Evolutionary conservation across 2,888 invertebrate species (phyloP).

Genomic region (Calliopum simillimum): DNA sequence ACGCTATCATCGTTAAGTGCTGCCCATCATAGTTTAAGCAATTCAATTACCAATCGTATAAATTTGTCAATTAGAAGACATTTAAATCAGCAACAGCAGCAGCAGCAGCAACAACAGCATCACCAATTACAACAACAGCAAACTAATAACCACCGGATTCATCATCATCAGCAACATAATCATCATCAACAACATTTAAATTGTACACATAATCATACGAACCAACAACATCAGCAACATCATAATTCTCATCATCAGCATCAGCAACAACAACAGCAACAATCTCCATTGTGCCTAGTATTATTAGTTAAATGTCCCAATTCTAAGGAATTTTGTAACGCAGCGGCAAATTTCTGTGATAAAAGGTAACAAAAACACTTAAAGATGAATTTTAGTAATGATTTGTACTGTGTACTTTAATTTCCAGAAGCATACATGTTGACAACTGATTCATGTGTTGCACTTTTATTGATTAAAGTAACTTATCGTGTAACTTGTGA

Average conservation of each 20-base stretch:
- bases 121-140: conserved; percentile 35
- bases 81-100: conserved; percentile 60
- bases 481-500: no score
- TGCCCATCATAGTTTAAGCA: conserved; percentile 52
- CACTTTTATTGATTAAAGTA: no score
- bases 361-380: conserved; percentile 60
- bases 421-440: no score
- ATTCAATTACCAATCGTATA: conserved; percentile 62
- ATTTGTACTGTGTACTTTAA: no score
- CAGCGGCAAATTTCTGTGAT: conserved; percentile 67
- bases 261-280: conserved; percentile 51
- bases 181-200: conserved; percentile 40
- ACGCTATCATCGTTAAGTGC: conserved; percentile 11
- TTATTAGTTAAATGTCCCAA: conserved; percentile 68
- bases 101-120: conserved; percentile 48
- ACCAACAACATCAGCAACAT: conserved; percentile 43
- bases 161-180: conserved; percentile 37
- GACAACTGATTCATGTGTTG: no score
- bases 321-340: conserved; percentile 67
- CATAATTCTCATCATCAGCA: conserved; percentile 48
- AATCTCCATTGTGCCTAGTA: conserved; percentile 67
- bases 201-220: conserved; percentile 43
- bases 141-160: conserved; percentile 38
- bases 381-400: conserved; percentile 26
- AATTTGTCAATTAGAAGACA: conserved; percentile 63